Conservation (phyloP, 2,797 vertebrate genomes). For the Sebastes flavidus region DNA sequence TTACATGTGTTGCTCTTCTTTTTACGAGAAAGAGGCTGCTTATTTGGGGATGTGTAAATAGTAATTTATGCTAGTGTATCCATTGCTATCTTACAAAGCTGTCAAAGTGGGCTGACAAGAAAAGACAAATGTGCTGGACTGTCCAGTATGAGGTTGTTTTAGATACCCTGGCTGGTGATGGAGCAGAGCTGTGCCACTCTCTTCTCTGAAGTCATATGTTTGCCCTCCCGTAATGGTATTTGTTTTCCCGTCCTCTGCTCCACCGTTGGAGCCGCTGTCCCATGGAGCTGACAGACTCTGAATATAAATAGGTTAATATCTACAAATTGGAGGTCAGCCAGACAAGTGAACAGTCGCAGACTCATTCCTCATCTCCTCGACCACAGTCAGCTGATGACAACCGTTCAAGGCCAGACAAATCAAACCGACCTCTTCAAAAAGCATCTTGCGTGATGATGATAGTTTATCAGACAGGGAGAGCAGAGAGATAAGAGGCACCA, state of each 20-base stretch:
- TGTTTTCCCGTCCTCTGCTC: conserved; percentile 58
- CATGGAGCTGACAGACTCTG: conserved; percentile 42
- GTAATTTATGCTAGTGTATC: not conserved
- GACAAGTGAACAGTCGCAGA: conserved; percentile 36
- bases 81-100: conserved; percentile 6
- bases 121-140: conserved; percentile 11
- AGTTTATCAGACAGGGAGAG: conserved; percentile 53
- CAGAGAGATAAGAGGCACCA: conserved; percentile 55
- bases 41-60: not conserved
- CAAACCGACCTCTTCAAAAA: conserved; percentile 40
- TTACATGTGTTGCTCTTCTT: conserved; percentile 36
- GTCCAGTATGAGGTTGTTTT: conserved; percentile 15
- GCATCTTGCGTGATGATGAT: conserved; percentile 43
- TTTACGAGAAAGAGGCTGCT: not conserved
- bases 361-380: conserved; percentile 47
- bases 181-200: conserved; percentile 25
- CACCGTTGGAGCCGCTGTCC: conserved; percentile 37
- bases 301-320: conserved; percentile 73
- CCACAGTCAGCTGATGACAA: conserved; percentile 51
- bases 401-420: conserved; percentile 55
- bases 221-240: conserved; percentile 40
- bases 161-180: conserved; percentile 17
- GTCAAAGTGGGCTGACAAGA: not conserved
- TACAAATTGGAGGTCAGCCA: conserved; percentile 67
- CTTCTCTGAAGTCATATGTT: conserved; percentile 31